A percentile compares a stretch with the other conserved stretches of the same genome.
These are phyloP conservation scores for Columba guinea DNA, from an alignment of 2,797 vertebrate genomes.

Conservation along the genomic window DNA sequence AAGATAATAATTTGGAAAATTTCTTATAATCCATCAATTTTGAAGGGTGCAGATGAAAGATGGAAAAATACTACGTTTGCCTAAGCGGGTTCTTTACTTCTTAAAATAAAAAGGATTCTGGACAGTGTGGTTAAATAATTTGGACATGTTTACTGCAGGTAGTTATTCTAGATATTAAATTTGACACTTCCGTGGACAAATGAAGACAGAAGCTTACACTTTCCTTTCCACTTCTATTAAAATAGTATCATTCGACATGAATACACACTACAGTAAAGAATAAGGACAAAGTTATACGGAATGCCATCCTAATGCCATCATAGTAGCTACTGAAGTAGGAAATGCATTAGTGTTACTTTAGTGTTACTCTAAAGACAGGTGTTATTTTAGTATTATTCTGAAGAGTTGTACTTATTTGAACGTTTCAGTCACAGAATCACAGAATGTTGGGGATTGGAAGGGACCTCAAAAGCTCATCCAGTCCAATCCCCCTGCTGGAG, in stretches of 20 bases:
- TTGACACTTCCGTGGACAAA: background rate
- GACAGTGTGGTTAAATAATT: background rate
- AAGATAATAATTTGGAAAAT: background rate
- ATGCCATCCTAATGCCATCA: background rate
- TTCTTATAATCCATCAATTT: background rate
- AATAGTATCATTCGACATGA: background rate
- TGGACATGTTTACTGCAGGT: background rate
- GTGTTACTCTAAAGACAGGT: background rate
- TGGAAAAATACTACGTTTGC: background rate
- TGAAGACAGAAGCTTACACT: background rate
- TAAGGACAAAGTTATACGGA: background rate
- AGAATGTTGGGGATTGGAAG: too few relatives aligned
- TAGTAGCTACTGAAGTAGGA: background rate
- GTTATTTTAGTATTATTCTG: background rate
- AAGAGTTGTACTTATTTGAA: background rate
- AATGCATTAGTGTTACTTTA: background rate
- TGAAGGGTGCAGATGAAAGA: background rate
- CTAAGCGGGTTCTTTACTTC: accelerated
- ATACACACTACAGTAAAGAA: background rate
- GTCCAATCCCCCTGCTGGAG: too few relatives aligned
- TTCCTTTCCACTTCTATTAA: background rate
- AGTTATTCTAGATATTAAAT: background rate
- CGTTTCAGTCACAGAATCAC: background rate
- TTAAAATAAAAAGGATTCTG: background rate
- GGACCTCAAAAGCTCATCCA: too few relatives aligned